Conservation (phyloP, 2,113 vertebrate genomes). For the Psammodynastes pulverulentus region DNA sequence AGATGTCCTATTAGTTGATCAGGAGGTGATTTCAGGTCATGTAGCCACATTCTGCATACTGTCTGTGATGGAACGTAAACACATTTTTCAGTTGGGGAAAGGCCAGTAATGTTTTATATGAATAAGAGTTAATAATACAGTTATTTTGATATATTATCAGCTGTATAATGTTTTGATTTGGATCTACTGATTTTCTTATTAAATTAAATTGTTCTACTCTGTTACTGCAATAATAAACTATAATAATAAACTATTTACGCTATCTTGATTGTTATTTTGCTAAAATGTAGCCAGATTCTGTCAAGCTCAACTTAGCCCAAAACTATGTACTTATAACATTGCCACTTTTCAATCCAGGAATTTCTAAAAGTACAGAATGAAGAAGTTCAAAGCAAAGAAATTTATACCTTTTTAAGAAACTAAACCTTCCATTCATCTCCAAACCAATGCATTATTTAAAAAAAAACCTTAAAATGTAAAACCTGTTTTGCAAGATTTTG, state of each 20-base stretch:
- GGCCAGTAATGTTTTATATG: background rate
- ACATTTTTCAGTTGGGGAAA: background rate
- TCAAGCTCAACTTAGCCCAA: background rate
- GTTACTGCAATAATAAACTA: background rate
- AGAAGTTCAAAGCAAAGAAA: slow-evolving; percentile 22
- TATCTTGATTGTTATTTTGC: background rate
- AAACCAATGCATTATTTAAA: background rate
- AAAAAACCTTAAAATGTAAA: background rate
- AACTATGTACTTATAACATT: background rate
- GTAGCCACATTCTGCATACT: background rate
- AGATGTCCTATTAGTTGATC: background rate
- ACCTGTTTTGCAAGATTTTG: background rate
- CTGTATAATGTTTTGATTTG: background rate
- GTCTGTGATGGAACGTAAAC: background rate
- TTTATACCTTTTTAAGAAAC: slow-evolving; percentile 12
- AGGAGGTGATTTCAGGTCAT: background rate
- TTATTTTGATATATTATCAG: background rate
- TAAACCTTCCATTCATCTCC: background rate
- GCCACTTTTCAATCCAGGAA: background rate
- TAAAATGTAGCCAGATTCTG: slow-evolving; percentile 3
- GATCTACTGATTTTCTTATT: background rate
- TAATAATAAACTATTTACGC: background rate
- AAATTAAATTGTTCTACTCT: background rate
- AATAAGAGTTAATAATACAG: background rate
- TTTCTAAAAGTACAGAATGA: background rate